phyloP scores from a whole-genome alignment of 1,140 invertebrate species.

The Ephestia elutella region DNA sequence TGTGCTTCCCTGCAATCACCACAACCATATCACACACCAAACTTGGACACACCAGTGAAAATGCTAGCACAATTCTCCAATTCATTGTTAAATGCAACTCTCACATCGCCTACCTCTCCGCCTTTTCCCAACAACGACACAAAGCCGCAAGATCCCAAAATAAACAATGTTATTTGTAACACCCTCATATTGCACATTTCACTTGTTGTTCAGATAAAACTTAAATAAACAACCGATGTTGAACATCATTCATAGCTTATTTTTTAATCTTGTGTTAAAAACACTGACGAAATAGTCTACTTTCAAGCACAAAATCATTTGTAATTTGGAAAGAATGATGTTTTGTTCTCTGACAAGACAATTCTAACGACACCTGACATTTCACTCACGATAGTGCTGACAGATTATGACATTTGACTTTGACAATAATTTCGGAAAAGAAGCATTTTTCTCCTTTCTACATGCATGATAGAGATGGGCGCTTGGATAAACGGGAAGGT shows the following conservation, averaged over 20 bases:
- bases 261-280: background rate
- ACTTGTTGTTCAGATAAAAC: background rate
- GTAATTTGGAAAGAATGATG: too few species aligned
- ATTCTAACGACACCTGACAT: background rate
- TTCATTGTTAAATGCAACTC: background rate
- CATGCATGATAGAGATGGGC: too few species aligned
- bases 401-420: background rate
- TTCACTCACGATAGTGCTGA: background rate
- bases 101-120: conserved; percentile 2
- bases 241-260: background rate
- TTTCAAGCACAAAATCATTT: conserved; percentile 1
- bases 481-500: too few species aligned
- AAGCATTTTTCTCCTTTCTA: too few species aligned
- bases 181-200: background rate
- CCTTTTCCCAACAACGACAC: conserved; percentile 5
- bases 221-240: background rate
- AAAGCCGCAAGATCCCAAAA: conserved; percentile 6
- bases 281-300: background rate
- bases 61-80: background rate
- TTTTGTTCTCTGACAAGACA: background rate
- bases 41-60: background rate
- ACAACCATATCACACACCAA: background rate
- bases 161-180: conserved; percentile 4
- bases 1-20: conserved; percentile 74
- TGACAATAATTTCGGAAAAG: too few species aligned